Evolutionary conservation across 2,113 vertebrate genomes (phyloP).

Genomic region (Nibea coibor): DNA sequence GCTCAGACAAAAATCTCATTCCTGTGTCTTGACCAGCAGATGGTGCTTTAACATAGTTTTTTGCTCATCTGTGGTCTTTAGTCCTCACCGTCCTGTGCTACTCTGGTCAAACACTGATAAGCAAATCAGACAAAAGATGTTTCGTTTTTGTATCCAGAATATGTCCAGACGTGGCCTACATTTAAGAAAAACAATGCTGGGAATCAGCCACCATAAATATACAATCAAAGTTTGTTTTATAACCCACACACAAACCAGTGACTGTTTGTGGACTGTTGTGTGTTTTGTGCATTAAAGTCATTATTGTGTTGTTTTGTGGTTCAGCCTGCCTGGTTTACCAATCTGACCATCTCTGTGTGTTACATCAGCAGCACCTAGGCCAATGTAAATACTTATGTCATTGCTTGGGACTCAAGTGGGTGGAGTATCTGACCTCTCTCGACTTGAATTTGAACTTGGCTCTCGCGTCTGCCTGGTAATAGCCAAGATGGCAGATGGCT

Average conservation of each 20-base stretch:
- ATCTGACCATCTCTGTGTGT: slow-evolving; percentile 27
- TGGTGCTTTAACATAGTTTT: slow-evolving; percentile 61
- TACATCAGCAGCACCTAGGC: slow-evolving; percentile 51
- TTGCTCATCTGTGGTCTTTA: neutral
- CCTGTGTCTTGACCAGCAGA: slow-evolving; percentile 62
- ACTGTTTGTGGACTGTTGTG: neutral
- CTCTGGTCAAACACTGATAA: neutral
- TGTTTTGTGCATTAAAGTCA: slow-evolving; percentile 9
- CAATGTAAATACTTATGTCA: slow-evolving; percentile 76
- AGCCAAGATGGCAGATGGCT: slow-evolving; percentile 39
- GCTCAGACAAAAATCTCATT: neutral
- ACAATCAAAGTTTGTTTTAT: slow-evolving; percentile 16
- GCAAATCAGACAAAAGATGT: neutral
- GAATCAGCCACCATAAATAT: slow-evolving; percentile 1
- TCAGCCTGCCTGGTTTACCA: slow-evolving; percentile 42
- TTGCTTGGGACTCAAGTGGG: slow-evolving; percentile 42
- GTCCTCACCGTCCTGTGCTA: neutral
- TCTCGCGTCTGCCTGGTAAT: slow-evolving; percentile 6
- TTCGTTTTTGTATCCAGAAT: neutral
- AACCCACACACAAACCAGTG: neutral
- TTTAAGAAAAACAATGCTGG: neutral
- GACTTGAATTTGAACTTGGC: slow-evolving; percentile 62
- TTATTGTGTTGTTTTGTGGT: slow-evolving; percentile 33
- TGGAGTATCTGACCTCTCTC: slow-evolving; percentile 57
- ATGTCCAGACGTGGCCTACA: neutral